These are phyloP conservation scores for Anthoscopus minutus DNA, from an alignment of 2,113 vertebrate species.

Conservation along the genomic window DNA sequence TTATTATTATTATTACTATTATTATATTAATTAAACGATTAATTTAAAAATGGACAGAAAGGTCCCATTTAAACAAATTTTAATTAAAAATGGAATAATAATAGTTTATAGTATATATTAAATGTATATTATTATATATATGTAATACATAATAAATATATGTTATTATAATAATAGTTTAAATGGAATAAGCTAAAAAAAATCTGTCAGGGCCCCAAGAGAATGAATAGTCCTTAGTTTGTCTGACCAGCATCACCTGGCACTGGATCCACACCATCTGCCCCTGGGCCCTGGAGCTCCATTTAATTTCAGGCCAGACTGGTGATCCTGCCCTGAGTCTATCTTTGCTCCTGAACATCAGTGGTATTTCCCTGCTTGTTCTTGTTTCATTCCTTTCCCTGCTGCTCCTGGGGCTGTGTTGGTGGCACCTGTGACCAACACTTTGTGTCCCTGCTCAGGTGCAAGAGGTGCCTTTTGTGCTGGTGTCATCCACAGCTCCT, in stretches of 20 bases:
- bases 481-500: fast-evolving
- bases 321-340: fast-evolving
- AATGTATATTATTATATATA: too few species aligned
- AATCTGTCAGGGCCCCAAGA: fast-evolving
- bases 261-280: neutral
- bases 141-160: too few species aligned
- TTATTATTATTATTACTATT: too few species aligned
- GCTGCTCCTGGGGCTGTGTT: fast-evolving
- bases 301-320: neutral
- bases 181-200: neutral
- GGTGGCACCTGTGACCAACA: fast-evolving
- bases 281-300: neutral
- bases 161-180: too few species aligned
- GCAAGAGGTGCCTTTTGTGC: fast-evolving
- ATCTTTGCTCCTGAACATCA: fast-evolving
- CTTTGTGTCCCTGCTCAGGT: neutral
- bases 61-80: neutral
- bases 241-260: neutral
- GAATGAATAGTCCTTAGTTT: neutral
- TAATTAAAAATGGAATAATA: too few species aligned
- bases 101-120: too few species aligned
- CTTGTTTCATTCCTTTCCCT: fast-evolving
- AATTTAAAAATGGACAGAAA: neutral
- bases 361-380: fast-evolving
- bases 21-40: too few species aligned